phyloP scores from a whole-genome alignment of 1,140 invertebrate species.

The Drosophila subpulchrella region DNA sequence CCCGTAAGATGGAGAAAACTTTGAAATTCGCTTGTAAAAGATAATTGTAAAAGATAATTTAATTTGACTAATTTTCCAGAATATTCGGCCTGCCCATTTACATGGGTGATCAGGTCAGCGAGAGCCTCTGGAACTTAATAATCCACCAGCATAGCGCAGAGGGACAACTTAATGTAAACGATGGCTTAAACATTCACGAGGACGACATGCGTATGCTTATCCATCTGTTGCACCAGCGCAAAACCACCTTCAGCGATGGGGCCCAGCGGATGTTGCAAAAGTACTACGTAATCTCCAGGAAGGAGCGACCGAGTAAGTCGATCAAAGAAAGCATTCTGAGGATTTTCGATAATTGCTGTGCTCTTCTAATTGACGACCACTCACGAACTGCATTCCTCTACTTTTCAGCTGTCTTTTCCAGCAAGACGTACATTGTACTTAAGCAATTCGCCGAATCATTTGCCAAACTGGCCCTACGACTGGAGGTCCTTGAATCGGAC shows the following conservation, averaged over 20 bases:
- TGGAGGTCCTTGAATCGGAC: constrained; percentile 65
- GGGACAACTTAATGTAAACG: constrained; percentile 1
- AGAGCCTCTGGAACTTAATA: constrained; percentile 52
- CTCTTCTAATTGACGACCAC: constrained; percentile 19
- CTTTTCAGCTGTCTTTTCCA: constrained; percentile 61
- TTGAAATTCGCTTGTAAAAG: neutral
- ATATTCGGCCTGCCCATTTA: constrained; percentile 76
- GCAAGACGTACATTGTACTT: constrained; percentile 68
- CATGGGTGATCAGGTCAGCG: constrained; percentile 51
- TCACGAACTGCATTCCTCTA: constrained; percentile 9
- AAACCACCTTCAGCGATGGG: constrained; percentile 30
- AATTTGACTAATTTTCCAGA: constrained; percentile 16
- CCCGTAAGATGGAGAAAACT: constrained; percentile 33
- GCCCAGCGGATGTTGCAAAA: constrained; percentile 66
- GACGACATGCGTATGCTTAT: constrained; percentile 64
- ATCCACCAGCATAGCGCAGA: constrained; percentile 35
- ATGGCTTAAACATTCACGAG: constrained; percentile 49
- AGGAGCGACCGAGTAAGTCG: constrained; percentile 58
- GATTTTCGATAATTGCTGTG: neutral
- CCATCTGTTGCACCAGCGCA: constrained; percentile 54
- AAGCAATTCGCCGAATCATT: constrained; percentile 79
- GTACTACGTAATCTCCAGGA: constrained; percentile 68
- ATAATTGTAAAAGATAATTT: neutral
- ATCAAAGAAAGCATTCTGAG: too few relatives aligned
- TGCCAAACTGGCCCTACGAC: constrained; percentile 68